Conservation (phyloP, 2,888 invertebrate species). For the Apoderus coryli region DNA sequence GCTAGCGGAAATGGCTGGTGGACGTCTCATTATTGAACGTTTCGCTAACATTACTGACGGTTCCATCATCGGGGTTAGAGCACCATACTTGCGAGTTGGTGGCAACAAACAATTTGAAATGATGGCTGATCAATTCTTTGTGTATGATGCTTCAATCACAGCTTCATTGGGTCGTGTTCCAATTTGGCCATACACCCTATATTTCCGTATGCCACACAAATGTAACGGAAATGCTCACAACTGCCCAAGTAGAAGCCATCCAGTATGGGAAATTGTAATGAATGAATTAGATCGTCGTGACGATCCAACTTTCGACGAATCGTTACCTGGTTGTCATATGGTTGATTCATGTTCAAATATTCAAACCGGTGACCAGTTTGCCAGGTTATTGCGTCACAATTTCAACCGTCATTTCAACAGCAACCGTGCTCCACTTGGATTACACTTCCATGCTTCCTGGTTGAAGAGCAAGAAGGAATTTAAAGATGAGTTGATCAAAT, state of each 20-base stretch:
- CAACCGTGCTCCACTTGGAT: slow-evolving; percentile 85
- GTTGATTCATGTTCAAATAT: slow-evolving; percentile 90
- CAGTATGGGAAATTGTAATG: slow-evolving; percentile 95
- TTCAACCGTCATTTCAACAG: slow-evolving; percentile 87
- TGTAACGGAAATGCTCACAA: slow-evolving; percentile 90
- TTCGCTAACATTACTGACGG: slow-evolving; percentile 88
- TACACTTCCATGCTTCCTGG: slow-evolving; percentile 93
- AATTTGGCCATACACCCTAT: slow-evolving; percentile 94
- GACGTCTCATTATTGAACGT: slow-evolving; percentile 69
- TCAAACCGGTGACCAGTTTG: slow-evolving; percentile 82
- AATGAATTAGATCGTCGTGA: slow-evolving; percentile 87
- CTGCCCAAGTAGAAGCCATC: slow-evolving; percentile 80
- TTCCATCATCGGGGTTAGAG: slow-evolving; percentile 76
- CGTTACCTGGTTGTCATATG: slow-evolving; percentile 86
- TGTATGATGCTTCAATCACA: slow-evolving; percentile 89
- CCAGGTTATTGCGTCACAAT: slow-evolving; percentile 78
- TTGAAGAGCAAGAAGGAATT: slow-evolving; percentile 87
- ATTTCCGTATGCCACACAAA: slow-evolving; percentile 92
- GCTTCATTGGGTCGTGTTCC: slow-evolving; percentile 79
- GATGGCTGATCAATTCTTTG: slow-evolving; percentile 92
- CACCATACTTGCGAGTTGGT: slow-evolving; percentile 79
- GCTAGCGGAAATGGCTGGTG: slow-evolving; percentile 91
- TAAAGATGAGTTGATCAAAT: slow-evolving; percentile 79
- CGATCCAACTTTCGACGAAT: slow-evolving; percentile 87
- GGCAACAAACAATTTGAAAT: slow-evolving; percentile 93